Evolutionary conservation across 2,113 vertebrate genomes (phyloP).

Genomic region (Hyaena hyaena): DNA sequence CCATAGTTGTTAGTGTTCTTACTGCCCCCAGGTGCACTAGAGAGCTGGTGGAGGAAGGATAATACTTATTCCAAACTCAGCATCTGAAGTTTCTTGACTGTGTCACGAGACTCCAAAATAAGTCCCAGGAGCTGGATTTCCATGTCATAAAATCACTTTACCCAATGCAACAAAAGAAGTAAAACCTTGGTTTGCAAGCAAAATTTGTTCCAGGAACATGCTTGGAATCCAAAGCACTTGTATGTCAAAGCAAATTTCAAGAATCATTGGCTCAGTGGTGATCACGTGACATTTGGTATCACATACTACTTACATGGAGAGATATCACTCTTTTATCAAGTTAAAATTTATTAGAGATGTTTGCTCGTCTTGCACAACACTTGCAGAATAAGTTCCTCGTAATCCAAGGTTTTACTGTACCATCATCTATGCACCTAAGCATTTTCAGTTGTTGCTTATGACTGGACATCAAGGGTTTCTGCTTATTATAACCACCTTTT

Average conservation of each 20-base stretch:
- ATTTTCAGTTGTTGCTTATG: conserved; percentile 12
- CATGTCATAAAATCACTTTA: background rate
- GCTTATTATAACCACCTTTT: background rate
- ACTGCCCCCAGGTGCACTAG: background rate
- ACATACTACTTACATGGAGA: too few relatives aligned
- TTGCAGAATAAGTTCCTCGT: too few relatives aligned
- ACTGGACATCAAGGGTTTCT: background rate
- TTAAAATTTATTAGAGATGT: too few relatives aligned
- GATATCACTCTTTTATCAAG: too few relatives aligned
- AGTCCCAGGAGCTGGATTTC: background rate
- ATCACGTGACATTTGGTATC: too few relatives aligned
- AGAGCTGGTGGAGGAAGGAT: background rate
- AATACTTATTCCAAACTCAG: conserved; percentile 45
- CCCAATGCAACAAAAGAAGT: conserved; percentile 45
- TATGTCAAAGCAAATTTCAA: too few relatives aligned
- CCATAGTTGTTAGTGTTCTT: background rate
- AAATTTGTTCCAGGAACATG: too few relatives aligned
- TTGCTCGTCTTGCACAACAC: too few relatives aligned
- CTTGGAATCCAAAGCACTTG: too few relatives aligned
- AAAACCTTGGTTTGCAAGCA: too few relatives aligned
- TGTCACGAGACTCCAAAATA: conserved; percentile 18
- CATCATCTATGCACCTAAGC: background rate
- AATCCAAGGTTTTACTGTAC: too few relatives aligned
- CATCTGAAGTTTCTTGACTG: conserved; percentile 11
- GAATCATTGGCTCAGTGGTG: too few relatives aligned